Base-by-base conservation (phyloP, 2,113 vertebrate species). In the Microcebus murinus region DNA sequence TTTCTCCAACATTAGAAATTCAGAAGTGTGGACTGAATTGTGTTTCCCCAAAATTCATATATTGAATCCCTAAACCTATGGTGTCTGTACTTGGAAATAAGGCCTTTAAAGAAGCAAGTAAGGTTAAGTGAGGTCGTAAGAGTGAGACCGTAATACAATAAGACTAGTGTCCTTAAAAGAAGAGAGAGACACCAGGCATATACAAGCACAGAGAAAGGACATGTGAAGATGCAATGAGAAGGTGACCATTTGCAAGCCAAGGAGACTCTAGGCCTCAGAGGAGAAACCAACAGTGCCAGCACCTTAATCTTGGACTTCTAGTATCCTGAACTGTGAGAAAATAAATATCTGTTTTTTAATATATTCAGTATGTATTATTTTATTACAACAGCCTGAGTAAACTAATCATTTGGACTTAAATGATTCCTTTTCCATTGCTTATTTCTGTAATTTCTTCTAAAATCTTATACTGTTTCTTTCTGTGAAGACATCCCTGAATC, bases 101-200 rank as follows among this genome's bases (percentile, higher is more conserved):
- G 18, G 23, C 57, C 4, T 27, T 50, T 76, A 82, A 57, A 48
- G 67, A 80, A 17, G 13, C 10, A 83, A 50, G 68, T 31, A 74
- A 36, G n/a, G 6, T 70, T 52, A 55, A 52, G 74, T 50, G 29
- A 59, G 9, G 6, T 50, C 27, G 3, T 45, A 52, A 77, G 15
- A 5, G 21, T 61, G 4, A 1, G 9, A 1, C 9, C 12, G 0
- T 21, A 70, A 70, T 79, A 63, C n/a, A 50, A 2, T 31, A 42
- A 14, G 21, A 45, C 3, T n/a, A 2, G 29, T 63, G 34, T 4
- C 29, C 10, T 39, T 77, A 21, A 17, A 20, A 48, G 17, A 92
- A 68, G 1, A 77, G 14, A 21, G 21, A 45, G 6, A 7, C 1
- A 3, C 11, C 0, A 8, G 0, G 4, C 23, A 14, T 29, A 2